Evolutionary conservation across 2,797 vertebrate species (phyloP), one percentile per base, ranked within the genome.

Genomic region (Echiichthys vipera): DNA sequence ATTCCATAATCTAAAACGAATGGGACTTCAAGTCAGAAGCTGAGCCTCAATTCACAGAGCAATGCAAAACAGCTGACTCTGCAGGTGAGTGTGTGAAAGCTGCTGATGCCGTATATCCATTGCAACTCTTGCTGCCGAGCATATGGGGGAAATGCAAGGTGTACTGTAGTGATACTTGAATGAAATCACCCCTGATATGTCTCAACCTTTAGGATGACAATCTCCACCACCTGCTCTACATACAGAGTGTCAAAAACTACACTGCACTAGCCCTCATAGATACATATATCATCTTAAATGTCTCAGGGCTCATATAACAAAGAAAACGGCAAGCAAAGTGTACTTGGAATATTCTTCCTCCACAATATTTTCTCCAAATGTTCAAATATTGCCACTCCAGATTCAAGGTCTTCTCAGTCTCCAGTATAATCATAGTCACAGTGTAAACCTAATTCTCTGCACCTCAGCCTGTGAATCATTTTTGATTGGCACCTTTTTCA

Each of bases 11-110:
- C 2, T 42, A 63, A 64, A 61, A 71, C 7, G 0, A 32, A 24
- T 61, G 18, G 2, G 25, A 20, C 53, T 14, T 43, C 4, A 2
- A 12, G 5, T 53, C 7, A 0, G 8, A 49, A 62, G 15, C 10
- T 14, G 40, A 29, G 34, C 20, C 42, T 45, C 42, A 61, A 25
- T 70, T 76, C 54, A 43, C 70, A 66, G 36, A 50, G 53, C 58
- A 40, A 46, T 53, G 4, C 36, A 42, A 56, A 75, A 42, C 45
- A 32, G 66, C 62, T 78, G 74, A 77, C 17, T 75, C 20, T 68
- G 78, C 71, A 81, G 63, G 53, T 32, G 42, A 63, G 18, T 42
- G 49, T 65, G 37, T 25, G 32, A 42, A 24, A 63, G 45, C 39
- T 55, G 43, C 37, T 50, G 62, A 71, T 42, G 10, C 27, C 47